Evolutionary conservation across 2,888 invertebrate species (phyloP).

Genomic region (Pterostichus niger): DNA sequence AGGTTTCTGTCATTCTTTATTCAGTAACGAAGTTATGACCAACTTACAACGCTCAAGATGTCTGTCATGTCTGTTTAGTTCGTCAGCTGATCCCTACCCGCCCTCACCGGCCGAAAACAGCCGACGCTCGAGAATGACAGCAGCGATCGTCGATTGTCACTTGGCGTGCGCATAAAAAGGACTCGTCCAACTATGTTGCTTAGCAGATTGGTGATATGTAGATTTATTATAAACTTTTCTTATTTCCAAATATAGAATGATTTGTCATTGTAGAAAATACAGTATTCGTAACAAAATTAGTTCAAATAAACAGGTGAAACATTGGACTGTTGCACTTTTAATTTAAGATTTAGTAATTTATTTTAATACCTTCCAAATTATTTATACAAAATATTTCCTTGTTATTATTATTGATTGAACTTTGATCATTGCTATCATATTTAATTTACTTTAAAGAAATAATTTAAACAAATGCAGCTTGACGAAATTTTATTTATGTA

Average conservation of each 20-base stretch:
- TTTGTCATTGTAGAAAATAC: slow-evolving; percentile 21
- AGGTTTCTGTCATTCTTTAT: slow-evolving; percentile 75
- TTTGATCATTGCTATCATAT: slow-evolving; percentile 14
- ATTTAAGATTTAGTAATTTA: slow-evolving; percentile 14
- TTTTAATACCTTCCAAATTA: background rate
- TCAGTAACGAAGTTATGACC: slow-evolving; percentile 70
- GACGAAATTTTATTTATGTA: slow-evolving; percentile 5
- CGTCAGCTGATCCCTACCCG: slow-evolving; percentile 76
- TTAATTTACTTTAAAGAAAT: slow-evolving; percentile 19
- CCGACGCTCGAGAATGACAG: slow-evolving; percentile 48
- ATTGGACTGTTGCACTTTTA: slow-evolving; percentile 3
- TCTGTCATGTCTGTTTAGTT: slow-evolving; percentile 75
- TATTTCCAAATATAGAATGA: slow-evolving; percentile 44
- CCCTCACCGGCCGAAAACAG: slow-evolving; percentile 68
- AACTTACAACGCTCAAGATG: slow-evolving; percentile 74
- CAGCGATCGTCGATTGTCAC: slow-evolving; percentile 31
- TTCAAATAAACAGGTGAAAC: background rate
- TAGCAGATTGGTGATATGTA: slow-evolving; percentile 25
- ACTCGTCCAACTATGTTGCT: slow-evolving; percentile 16
- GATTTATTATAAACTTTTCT: slow-evolving; percentile 40
- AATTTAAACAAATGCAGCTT: background rate
- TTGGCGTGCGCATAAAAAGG: slow-evolving; percentile 38
- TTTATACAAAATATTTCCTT: slow-evolving; percentile 56
- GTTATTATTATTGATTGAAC: slow-evolving; percentile 32
- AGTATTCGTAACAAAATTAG: background rate